These are phyloP conservation scores for Pseudocheirus occidentalis DNA, from an alignment of 2,797 vertebrate genomes.

Conservation along the genomic window DNA sequence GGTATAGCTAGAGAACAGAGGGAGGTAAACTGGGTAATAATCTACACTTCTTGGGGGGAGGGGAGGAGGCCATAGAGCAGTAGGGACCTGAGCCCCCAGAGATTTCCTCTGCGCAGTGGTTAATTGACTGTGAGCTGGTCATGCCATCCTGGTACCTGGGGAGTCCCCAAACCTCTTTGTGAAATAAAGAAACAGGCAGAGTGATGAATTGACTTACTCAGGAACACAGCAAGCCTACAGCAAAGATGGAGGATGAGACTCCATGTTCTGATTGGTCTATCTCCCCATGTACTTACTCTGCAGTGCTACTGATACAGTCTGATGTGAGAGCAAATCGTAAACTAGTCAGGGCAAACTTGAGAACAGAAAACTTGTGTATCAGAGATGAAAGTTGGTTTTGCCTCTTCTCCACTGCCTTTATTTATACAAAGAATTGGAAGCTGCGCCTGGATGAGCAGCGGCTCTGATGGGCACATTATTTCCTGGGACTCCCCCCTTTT, in stretches of 20 bases:
- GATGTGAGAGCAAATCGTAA: not conserved
- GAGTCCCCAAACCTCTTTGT: not conserved
- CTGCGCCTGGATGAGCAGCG: not conserved
- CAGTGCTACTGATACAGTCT: not conserved
- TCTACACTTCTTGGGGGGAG: not conserved
- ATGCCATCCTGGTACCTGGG: not conserved
- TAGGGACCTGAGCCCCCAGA: not conserved
- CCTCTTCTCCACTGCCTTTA: not conserved
- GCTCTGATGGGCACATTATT: not conserved
- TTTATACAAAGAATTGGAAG: not conserved
- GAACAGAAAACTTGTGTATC: not conserved
- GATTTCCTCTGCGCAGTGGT: not conserved
- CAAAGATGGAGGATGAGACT: not conserved
- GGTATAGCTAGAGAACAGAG: not conserved
- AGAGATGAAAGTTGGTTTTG: not conserved
- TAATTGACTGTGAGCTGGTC: not conserved
- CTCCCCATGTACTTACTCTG: not conserved
- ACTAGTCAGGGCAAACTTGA: not conserved
- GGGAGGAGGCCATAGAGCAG: not conserved
- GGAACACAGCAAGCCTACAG: not conserved
- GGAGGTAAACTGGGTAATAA: not conserved
- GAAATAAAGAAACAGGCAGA: not conserved
- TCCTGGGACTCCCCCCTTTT: not conserved
- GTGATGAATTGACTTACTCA: not conserved
- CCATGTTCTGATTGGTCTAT: not conserved